Base-by-base conservation (phyloP, 2,888 invertebrate species). In the Ophioninae sp. region DNA sequence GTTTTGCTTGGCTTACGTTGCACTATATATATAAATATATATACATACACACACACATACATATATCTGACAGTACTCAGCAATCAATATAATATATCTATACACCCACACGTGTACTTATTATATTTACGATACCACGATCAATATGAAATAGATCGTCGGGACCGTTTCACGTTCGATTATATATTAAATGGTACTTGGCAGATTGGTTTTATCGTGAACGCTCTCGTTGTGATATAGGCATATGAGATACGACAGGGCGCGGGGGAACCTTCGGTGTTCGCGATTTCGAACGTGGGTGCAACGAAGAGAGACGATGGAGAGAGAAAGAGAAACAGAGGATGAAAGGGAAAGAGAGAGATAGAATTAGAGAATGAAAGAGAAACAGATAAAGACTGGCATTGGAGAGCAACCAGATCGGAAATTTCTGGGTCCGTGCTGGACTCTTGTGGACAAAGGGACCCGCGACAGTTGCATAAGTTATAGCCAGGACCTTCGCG, bases 381-480 rank as follows among this genome's bases (percentile, higher is more conserved):
- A 61, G 41, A 41, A 37, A 37, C 37, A 59, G 70, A 59, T 17
- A 64, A 61, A 73, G 77, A 61, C 62, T 44, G n/a, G 82, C 82
- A 75, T 82, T 57, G 64, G 65, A 80, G 68, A 69, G 62, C 23
- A 61, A 57, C 39, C 61, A 73, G 72, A 59, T 74, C 68, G 61
- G 44, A 78, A 80, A 69, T 78, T 70, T 41, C 30, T 65, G 69
- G 69, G 74, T 69, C 50, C 74, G 39, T 72, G 61, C 73, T 67
- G 80, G 80, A 59, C 21, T 65, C 70, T 69, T 37, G 56, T 70
- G 50, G 86, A 85, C 88, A 88, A 89, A 87, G 87, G 86, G 67
- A 77, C 85, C 85, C 86, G 87, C 88, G 87, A 87, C 87, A 87
- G 88, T 87, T 85, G 83, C 87, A 85, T 88, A 89, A 89, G 87